phyloP scores from a whole-genome alignment of 2,888 invertebrate species.

The Phasia obesa region DNA sequence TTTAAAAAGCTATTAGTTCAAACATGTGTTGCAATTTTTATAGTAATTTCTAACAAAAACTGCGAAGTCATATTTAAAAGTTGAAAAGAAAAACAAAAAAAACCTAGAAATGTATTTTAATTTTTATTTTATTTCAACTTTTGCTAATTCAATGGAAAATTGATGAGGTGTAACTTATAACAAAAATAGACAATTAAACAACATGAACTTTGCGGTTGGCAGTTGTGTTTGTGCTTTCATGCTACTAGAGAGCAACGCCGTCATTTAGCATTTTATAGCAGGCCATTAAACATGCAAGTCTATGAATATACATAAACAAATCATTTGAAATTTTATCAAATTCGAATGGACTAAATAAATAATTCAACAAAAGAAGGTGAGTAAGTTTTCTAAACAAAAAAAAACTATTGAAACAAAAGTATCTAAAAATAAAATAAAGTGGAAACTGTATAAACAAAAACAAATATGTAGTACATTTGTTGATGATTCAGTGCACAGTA shows the following conservation, averaged over 20 bases:
- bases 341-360: conserved; percentile 25
- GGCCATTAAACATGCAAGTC: conserved; percentile 4
- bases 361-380: conserved; percentile 35
- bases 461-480: background rate
- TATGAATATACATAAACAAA: conserved; percentile 27
- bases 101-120: conserved; percentile 6
- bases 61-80: conserved; percentile 54
- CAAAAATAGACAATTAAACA: conserved; percentile 47
- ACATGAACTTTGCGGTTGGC: conserved; percentile 57
- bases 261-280: background rate
- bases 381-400: conserved; percentile 21
- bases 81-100: conserved; percentile 41
- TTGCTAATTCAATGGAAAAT: conserved; percentile 66
- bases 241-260: background rate
- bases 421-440: background rate
- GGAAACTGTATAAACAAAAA: background rate
- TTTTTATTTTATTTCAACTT: conserved; percentile 24
- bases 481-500: background rate
- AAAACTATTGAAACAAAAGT: background rate
- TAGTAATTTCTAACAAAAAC: conserved; percentile 41
- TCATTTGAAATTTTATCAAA: conserved; percentile 10
- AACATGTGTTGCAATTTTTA: conserved; percentile 7
- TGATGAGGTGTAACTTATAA: conserved; percentile 69
- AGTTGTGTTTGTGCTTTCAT: conserved; percentile 19
- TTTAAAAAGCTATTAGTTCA: background rate